Evolutionary conservation across 2,797 vertebrate species (phyloP).

Genomic region (Pelobates cultripes): DNA sequence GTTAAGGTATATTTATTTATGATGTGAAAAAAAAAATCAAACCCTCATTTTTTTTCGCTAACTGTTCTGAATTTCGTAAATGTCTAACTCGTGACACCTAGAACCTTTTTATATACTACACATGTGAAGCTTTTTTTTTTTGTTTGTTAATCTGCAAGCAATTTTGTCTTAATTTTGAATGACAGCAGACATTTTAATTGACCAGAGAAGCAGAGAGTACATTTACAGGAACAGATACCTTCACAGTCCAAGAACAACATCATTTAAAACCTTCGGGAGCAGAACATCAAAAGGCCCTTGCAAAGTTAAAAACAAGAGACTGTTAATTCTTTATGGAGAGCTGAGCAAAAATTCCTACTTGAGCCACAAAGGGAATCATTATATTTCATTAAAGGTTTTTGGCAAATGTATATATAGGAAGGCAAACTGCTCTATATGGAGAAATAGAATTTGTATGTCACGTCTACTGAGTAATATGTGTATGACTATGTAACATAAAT

Average conservation of each 20-base stretch:
- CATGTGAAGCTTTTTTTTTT: not conserved
- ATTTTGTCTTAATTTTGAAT: not conserved
- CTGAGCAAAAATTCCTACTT: not conserved
- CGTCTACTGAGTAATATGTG: not conserved
- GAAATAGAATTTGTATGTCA: not conserved
- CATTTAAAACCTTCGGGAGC: not conserved
- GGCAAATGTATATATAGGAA: not conserved
- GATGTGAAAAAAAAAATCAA: too few species aligned
- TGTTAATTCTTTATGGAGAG: not conserved
- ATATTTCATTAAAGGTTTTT: conserved; percentile 3
- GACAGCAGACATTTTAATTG: not conserved
- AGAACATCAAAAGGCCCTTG: not conserved
- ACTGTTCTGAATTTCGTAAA: too few species aligned
- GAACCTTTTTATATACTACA: not conserved
- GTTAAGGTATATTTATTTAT: too few species aligned
- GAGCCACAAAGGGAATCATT: conserved; percentile 1
- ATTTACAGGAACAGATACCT: not conserved
- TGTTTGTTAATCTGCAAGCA: not conserved
- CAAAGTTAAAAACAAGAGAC: not conserved
- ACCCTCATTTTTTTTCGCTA: too few species aligned
- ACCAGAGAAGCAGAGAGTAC: not conserved
- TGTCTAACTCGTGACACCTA: not conserved
- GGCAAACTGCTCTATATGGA: not conserved
- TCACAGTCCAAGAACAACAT: conserved; percentile 5
- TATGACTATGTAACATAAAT: not conserved